phyloP scores from a whole-genome alignment of 2,888 invertebrate genomes.

The Diarsia rubi region DNA sequence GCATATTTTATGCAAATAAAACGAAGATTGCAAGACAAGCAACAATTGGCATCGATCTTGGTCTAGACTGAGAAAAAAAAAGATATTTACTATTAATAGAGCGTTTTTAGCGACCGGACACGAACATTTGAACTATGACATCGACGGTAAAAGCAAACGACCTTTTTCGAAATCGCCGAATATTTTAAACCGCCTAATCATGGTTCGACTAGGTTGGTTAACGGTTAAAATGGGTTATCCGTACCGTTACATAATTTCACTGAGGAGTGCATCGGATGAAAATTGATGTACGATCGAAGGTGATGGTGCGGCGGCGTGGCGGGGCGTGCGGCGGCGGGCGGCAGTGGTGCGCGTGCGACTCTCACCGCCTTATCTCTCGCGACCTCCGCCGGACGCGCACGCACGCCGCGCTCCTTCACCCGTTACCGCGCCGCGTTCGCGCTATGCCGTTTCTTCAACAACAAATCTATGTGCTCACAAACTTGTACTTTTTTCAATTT shows the following conservation, averaged over 20 bases:
- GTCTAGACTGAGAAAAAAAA: slow-evolving; percentile 72
- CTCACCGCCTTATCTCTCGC: slow-evolving; percentile 91
- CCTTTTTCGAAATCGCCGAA: slow-evolving; percentile 32
- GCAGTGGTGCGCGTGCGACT: slow-evolving; percentile 86
- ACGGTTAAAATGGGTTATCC: slow-evolving; percentile 81
- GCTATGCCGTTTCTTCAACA: slow-evolving; percentile 85
- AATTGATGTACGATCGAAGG: slow-evolving; percentile 85
- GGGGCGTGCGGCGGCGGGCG: slow-evolving; percentile 80
- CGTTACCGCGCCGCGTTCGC: slow-evolving; percentile 79
- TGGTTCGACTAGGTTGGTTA: slow-evolving; percentile 57
- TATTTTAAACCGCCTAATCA: slow-evolving; percentile 32
- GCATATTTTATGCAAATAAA: slow-evolving; percentile 86
- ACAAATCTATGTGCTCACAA: slow-evolving; percentile 81
- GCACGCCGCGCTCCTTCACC: slow-evolving; percentile 82
- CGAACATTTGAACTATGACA: slow-evolving; percentile 13
- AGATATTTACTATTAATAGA: slow-evolving; percentile 51
- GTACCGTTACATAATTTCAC: slow-evolving; percentile 87
- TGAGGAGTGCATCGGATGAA: slow-evolving; percentile 85
- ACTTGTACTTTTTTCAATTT: slow-evolving; percentile 80
- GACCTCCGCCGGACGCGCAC: slow-evolving; percentile 90
- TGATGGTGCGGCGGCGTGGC: slow-evolving; percentile 81
- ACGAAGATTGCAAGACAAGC: slow-evolving; percentile 82
- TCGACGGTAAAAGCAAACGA: background rate
- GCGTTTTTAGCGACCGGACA: slow-evolving; percentile 18
- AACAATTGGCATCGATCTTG: slow-evolving; percentile 75